A percentile compares a stretch with the other conserved stretches of the same genome.
These are phyloP conservation scores for Phortica okadai DNA, from an alignment of 2,888 invertebrate species.

Conservation along the genomic window DNA sequence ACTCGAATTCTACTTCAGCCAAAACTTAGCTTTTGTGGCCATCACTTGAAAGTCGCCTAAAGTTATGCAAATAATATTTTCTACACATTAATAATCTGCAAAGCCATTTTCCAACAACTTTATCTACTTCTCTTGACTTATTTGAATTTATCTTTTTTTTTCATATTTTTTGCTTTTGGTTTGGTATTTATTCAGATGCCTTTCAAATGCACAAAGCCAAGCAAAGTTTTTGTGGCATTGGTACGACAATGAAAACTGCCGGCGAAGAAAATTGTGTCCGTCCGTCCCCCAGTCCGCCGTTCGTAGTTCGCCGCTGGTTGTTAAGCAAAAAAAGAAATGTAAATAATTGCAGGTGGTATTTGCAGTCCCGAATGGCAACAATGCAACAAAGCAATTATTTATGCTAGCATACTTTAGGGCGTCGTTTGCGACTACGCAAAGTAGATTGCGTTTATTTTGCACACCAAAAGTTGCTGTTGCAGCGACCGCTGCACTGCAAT, in stretches of 20 bases:
- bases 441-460: conserved; percentile 59
- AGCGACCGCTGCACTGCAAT: conserved; percentile 6
- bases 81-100: conserved; percentile 51
- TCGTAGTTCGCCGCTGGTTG: background rate
- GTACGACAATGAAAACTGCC: conserved; percentile 33
- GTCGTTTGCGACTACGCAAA: conserved; percentile 51
- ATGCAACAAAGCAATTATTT: conserved; percentile 67
- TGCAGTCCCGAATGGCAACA: conserved; percentile 48
- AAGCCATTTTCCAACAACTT: conserved; percentile 44
- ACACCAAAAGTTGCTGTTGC: conserved; percentile 50
- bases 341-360: conserved; percentile 59
- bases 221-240: conserved; percentile 24
- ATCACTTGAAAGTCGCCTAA: conserved; percentile 34
- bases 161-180: conserved; percentile 54
- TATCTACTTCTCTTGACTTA: conserved; percentile 35
- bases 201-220: conserved; percentile 60
- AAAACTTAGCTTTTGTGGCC: conserved; percentile 13
- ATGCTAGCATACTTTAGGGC: conserved; percentile 55
- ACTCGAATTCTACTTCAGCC: background rate
- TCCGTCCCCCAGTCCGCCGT: background rate
- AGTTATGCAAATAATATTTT: conserved; percentile 59
- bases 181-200: conserved; percentile 53
- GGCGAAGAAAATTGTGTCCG: conserved; percentile 40
- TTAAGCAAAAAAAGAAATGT: conserved; percentile 56
- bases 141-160: conserved; percentile 36